phyloP scores from a whole-genome alignment of 1,140 invertebrate genomes.

The Ruditapes philippinarum region DNA sequence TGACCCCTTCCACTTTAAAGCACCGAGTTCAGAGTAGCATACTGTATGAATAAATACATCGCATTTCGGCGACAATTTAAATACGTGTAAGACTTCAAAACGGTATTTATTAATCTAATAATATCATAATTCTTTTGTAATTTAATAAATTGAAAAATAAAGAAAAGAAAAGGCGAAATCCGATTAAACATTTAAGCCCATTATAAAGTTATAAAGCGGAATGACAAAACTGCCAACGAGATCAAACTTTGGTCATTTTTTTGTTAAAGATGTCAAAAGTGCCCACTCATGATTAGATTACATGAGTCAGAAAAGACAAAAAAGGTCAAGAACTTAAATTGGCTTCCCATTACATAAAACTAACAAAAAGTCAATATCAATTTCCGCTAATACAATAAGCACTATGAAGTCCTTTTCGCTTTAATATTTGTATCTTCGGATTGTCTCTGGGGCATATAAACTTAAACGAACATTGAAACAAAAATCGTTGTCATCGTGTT shows the following conservation, averaged over 20 bases:
- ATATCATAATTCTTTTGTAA: not conserved
- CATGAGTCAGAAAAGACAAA: slow-evolving; percentile 11
- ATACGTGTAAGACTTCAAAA: not conserved
- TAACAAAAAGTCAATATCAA: not conserved
- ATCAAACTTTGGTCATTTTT: not conserved
- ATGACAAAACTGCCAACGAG: too few species aligned
- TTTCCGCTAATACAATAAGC: not conserved
- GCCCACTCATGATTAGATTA: slow-evolving; percentile 7
- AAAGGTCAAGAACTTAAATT: not conserved
- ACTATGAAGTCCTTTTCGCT: too few species aligned
- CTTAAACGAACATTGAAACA: too few species aligned
- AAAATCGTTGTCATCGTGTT: too few species aligned
- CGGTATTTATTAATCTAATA: not conserved
- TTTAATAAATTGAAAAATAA: not conserved
- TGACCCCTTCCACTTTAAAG: too few species aligned
- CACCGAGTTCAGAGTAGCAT: too few species aligned
- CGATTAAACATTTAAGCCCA: slow-evolving; percentile 3
- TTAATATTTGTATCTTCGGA: too few species aligned
- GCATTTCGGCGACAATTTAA: not conserved
- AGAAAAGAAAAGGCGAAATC: not conserved
- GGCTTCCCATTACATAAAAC: not conserved
- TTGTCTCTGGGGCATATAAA: too few species aligned
- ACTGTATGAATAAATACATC: too few species aligned
- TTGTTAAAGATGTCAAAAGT: not conserved
- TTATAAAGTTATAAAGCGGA: slow-evolving; percentile 11